Evolutionary conservation across 2,113 vertebrate genomes (phyloP).

Genomic region (Percopsis transmontana): DNA sequence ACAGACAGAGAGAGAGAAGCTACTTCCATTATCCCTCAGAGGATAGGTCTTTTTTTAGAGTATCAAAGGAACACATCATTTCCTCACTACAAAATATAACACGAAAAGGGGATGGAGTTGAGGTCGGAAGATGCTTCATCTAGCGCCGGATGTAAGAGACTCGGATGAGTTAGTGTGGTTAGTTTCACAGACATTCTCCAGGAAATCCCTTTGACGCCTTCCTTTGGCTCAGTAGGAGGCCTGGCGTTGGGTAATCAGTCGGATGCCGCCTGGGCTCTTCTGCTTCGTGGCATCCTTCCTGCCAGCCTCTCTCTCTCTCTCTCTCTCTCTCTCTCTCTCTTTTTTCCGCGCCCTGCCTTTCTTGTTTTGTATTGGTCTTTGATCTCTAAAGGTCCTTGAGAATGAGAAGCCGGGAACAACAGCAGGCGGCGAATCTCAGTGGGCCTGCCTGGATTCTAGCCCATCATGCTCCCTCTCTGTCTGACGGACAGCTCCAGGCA

Average conservation of each 20-base stretch:
- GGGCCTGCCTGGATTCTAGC: conserved; percentile 74
- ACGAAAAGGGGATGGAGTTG: conserved; percentile 55
- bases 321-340: conserved; percentile 49
- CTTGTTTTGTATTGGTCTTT: conserved; percentile 77
- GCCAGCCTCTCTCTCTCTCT: conserved; percentile 23
- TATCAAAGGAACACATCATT: conserved; percentile 67
- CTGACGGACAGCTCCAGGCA: conserved; percentile 78
- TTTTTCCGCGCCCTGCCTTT: conserved; percentile 60
- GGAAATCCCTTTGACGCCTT: conserved; percentile 71
- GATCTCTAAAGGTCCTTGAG: conserved; percentile 83
- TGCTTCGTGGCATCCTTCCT: conserved; percentile 73
- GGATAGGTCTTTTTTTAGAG: conserved; percentile 56
- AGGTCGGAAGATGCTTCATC: conserved; percentile 68
- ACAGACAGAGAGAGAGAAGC: conserved; percentile 38
- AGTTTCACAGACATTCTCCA: conserved; percentile 68
- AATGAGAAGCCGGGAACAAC: conserved; percentile 75
- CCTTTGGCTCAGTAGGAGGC: conserved; percentile 70
- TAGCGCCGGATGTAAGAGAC: conserved; percentile 54
- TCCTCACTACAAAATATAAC: conserved; percentile 64
- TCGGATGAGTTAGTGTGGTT: conserved; percentile 51
- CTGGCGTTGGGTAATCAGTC: conserved; percentile 71
- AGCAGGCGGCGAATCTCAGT: conserved; percentile 74
- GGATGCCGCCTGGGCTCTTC: conserved; percentile 70
- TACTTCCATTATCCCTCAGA: conserved; percentile 62
- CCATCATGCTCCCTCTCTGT: conserved; percentile 72